Evolutionary conservation across 2,888 invertebrate species (phyloP).

Genomic region (Amorpha juglandis): DNA sequence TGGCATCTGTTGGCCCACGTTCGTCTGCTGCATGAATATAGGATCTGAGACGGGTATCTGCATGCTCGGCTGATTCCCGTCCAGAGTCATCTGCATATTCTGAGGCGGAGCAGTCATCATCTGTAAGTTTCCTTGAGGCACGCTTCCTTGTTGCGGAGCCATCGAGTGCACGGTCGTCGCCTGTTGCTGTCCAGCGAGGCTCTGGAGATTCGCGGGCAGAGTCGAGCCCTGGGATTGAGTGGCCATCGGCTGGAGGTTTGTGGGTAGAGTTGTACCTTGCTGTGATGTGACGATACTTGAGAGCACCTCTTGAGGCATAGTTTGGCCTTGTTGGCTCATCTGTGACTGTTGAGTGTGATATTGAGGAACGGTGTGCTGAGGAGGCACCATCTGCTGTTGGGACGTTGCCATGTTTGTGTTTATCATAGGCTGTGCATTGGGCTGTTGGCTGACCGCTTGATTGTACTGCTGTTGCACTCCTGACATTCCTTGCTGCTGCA

Average conservation of each 20-base stretch:
- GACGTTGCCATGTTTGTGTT: slow-evolving; percentile 74
- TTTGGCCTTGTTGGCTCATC: slow-evolving; percentile 79
- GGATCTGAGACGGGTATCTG: slow-evolving; percentile 82
- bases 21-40: slow-evolving; percentile 77
- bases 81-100: slow-evolving; percentile 83
- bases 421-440: slow-evolving; percentile 76
- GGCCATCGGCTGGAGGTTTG: slow-evolving; percentile 75
- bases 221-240: slow-evolving; percentile 84
- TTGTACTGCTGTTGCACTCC: slow-evolving; percentile 82
- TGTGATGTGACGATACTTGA: slow-evolving; percentile 79
- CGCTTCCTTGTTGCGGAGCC: slow-evolving; percentile 81
- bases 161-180: slow-evolving; percentile 70
- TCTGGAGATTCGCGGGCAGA: slow-evolving; percentile 85
- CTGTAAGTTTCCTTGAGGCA: slow-evolving; percentile 84
- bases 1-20: slow-evolving; percentile 75
- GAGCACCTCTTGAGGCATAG: slow-evolving; percentile 78
- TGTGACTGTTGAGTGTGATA: slow-evolving; percentile 80
- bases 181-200: slow-evolving; percentile 78
- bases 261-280: slow-evolving; percentile 77
- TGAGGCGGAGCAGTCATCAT: slow-evolving; percentile 82
- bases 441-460: slow-evolving; percentile 79
- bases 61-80: slow-evolving; percentile 82
- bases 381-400: slow-evolving; percentile 79
- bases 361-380: slow-evolving; percentile 79
- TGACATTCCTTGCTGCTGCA: slow-evolving; percentile 77